phyloP scores from a whole-genome alignment of 1,140 invertebrate species.

The Ruditapes philippinarum region DNA sequence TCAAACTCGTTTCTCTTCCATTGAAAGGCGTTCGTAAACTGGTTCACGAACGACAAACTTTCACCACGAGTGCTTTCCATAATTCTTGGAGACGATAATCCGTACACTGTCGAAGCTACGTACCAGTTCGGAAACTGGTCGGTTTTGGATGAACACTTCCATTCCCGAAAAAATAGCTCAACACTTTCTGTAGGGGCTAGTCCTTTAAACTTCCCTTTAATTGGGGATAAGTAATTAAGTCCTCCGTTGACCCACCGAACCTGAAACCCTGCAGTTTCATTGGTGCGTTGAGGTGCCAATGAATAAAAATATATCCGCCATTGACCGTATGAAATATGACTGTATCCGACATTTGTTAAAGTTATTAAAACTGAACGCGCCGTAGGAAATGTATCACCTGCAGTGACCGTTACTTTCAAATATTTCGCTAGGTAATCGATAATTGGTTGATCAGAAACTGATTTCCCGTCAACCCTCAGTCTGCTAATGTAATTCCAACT shows the following conservation, averaged over 20 bases:
- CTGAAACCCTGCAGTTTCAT: background rate
- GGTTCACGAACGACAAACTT: conserved; percentile 16
- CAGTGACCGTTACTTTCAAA: conserved; percentile 56
- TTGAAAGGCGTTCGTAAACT: background rate
- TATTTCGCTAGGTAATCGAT: conserved; percentile 19
- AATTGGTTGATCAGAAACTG: background rate
- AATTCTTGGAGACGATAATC: background rate
- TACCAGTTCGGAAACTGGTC: conserved; percentile 63
- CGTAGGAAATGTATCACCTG: conserved; percentile 70
- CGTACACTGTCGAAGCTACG: background rate
- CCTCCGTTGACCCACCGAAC: conserved; percentile 12
- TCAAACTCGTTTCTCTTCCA: conserved; percentile 52
- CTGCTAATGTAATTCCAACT: background rate
- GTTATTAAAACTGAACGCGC: conserved; percentile 50
- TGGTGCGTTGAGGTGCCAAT: conserved; percentile 53
- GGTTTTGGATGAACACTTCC: background rate
- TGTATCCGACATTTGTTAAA: conserved; percentile 76
- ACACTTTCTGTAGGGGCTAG: background rate
- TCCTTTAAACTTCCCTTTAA: background rate
- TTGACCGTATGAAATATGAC: conserved; percentile 52
- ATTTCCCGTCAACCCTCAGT: background rate
- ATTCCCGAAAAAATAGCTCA: background rate
- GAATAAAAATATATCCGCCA: conserved; percentile 79
- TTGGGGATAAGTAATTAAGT: conserved; percentile 36
- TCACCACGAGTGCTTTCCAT: conserved; percentile 38